These are phyloP conservation scores for Benthochromis sp. DNA, from an alignment of 2,113 vertebrate species.

Conservation along the genomic window DNA sequence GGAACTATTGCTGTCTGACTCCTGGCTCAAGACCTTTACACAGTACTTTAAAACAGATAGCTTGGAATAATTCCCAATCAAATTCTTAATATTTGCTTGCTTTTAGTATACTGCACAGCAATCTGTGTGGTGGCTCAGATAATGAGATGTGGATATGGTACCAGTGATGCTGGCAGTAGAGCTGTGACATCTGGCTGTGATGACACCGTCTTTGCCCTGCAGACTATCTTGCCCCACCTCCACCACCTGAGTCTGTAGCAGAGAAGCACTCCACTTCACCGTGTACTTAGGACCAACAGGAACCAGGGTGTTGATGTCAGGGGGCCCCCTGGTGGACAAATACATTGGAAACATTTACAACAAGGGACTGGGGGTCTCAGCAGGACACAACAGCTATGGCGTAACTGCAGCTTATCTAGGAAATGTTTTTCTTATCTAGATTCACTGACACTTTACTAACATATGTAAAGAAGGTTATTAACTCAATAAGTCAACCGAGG, in stretches of 20 bases:
- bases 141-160: background rate
- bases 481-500: background rate
- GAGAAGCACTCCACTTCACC: conserved; percentile 25
- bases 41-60: background rate
- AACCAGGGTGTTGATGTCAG: conserved; percentile 33
- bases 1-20: background rate
- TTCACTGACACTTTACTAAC: background rate
- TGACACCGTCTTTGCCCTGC: background rate
- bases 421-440: background rate
- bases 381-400: background rate
- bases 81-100: background rate
- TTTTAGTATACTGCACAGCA: background rate
- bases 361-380: background rate
- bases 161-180: background rate
- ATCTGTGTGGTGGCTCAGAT: background rate
- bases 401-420: background rate
- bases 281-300: conserved; percentile 23
- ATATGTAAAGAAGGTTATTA: background rate
- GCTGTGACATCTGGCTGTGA: background rate
- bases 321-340: conserved; percentile 22
- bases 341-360: background rate
- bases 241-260: conserved; percentile 33
- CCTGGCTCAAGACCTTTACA: background rate
- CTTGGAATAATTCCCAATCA: background rate
- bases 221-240: conserved; percentile 33